These are phyloP conservation scores for Pangasius mekongensis DNA, from an alignment of 2,797 vertebrate genomes.

Conservation along the genomic window DNA sequence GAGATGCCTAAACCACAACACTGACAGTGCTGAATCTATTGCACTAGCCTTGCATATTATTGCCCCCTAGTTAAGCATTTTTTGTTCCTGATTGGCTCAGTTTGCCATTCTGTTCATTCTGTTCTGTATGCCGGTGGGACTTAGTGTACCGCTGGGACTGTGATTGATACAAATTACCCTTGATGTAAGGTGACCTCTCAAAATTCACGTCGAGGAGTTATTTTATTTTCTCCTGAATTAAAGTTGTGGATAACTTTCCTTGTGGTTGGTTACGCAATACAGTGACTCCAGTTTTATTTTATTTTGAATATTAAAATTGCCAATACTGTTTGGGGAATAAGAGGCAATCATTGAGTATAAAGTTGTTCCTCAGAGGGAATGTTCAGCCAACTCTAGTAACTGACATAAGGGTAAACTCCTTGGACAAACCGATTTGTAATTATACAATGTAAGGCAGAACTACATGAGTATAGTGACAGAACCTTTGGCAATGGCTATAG, in stretches of 20 bases:
- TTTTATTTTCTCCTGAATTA: slow-evolving; percentile 19
- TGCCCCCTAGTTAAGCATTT: slow-evolving; percentile 25
- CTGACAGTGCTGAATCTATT: slow-evolving; percentile 46
- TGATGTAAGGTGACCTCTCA: slow-evolving; percentile 43
- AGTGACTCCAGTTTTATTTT: not conserved
- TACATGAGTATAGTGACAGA: not conserved
- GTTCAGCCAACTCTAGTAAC: not conserved
- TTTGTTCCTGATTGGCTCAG: slow-evolving; percentile 12
- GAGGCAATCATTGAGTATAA: not conserved
- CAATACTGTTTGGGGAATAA: not conserved
- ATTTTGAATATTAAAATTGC: not conserved
- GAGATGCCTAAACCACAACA: slow-evolving; percentile 40
- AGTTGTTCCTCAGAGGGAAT: not conserved
- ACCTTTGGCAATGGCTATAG: slow-evolving; percentile 10
- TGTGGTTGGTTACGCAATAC: not conserved
- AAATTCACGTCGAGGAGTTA: slow-evolving; percentile 13
- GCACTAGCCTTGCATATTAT: slow-evolving; percentile 41
- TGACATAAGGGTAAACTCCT: not conserved
- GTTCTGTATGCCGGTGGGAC: slow-evolving; percentile 7
- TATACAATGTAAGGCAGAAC: not conserved
- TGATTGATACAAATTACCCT: slow-evolving; percentile 39
- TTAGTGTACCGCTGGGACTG: slow-evolving; percentile 12
- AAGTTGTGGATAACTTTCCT: not conserved
- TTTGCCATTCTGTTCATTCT: slow-evolving; percentile 7
- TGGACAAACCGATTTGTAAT: not conserved